Base-by-base conservation (phyloP, 2,113 vertebrate species). In the Macrotis lagotis region DNA sequence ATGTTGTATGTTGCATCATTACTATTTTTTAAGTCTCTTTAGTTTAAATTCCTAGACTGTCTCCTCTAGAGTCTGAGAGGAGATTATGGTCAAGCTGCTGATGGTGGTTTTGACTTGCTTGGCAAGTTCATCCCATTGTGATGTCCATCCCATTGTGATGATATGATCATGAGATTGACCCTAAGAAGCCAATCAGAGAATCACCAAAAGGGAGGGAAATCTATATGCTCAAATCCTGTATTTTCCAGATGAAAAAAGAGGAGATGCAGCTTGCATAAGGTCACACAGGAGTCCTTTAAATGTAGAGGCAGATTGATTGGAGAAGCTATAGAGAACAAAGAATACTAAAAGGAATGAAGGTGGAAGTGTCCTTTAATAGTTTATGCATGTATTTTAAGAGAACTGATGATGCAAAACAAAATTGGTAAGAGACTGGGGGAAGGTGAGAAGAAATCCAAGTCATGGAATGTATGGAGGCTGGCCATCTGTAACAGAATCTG, bases 401-500 rank as follows among this genome's bases (percentile, higher is more conserved):
- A 93, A 93, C 55, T 4, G 89, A 94, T 96, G 97, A 96, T 97
- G 96, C 94, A 95, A 95, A 95, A 50, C 92, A 83, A n/a, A 83
- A 83, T 94, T 91, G 95, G 91, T 91, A 92, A 94, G 95, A 97
- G 96, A 93, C 96, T 90, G 96, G 94, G 93, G 96, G 97, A 97
- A 97, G 96, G 97, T 95, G 96, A 97, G 96, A 94, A 97, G 96
- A 88, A 96, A 92, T 89, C 91, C 74, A 92, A 97, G 95, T 95
- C 7, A 22, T 93, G 93, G 90, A 83, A 91, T 96, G 25, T 88
- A 91, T 96, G 97, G 97, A 97, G 97, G 94, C 94, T 59, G 94
- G 97, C 97, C 97, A 96, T 98, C 97, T 97, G 97, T 96, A 97
- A 92, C 92, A 19, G 0, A 89, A 89, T 74, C 97, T 91, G 95